These are phyloP conservation scores for Corythaixoides concolor DNA, from an alignment of 2,113 vertebrate genomes.

Conservation along the genomic window DNA sequence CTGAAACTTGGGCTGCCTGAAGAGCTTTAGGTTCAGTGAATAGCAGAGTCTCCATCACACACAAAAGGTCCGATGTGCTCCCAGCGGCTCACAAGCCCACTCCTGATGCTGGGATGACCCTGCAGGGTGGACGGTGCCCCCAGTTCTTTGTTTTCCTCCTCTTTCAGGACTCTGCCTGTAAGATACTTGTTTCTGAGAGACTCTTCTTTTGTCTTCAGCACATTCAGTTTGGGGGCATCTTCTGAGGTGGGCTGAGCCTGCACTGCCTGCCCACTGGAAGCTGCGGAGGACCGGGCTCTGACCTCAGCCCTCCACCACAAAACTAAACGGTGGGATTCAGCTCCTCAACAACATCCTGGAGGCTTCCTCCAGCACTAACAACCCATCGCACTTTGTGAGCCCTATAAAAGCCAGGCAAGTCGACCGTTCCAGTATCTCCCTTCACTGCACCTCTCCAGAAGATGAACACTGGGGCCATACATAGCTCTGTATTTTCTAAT, in stretches of 20 bases:
- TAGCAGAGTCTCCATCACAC: background rate
- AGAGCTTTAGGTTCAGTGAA: constrained; percentile 20
- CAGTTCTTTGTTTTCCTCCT: background rate
- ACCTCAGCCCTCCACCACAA: background rate
- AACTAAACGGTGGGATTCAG: background rate
- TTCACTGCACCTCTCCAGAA: background rate
- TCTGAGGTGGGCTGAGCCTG: background rate
- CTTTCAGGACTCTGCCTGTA: background rate
- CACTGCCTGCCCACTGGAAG: background rate
- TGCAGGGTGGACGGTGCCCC: background rate
- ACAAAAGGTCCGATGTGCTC: background rate
- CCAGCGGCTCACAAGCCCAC: background rate
- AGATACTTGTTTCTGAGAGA: background rate
- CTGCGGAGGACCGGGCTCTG: background rate
- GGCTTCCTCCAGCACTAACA: background rate
- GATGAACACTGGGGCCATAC: background rate
- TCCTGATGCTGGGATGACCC: background rate
- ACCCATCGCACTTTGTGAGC: background rate
- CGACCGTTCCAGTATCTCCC: background rate
- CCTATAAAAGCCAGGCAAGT: background rate
- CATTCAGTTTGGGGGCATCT: background rate
- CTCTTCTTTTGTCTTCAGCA: accelerated
- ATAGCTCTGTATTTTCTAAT: background rate
- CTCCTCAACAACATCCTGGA: background rate
- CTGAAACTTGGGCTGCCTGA: background rate